phyloP scores from a whole-genome alignment of 2,113 vertebrate species.

The Phrynosoma platyrhinos region DNA sequence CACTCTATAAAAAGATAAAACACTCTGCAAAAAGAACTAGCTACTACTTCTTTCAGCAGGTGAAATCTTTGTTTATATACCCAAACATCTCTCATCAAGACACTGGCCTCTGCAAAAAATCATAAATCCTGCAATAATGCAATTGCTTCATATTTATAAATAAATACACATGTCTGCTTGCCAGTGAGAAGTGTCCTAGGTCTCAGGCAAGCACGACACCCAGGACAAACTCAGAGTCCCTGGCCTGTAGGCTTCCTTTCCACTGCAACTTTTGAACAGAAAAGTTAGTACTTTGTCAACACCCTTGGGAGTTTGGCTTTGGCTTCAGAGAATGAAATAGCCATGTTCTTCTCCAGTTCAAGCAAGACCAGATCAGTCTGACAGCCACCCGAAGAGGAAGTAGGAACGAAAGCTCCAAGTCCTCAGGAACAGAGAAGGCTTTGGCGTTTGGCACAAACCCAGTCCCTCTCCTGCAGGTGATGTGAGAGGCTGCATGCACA shows the following conservation, averaged over 20 bases:
- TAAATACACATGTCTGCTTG: background rate
- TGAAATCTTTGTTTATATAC: background rate
- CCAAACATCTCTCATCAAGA: background rate
- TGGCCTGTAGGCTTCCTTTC: background rate
- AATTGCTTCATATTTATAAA: background rate
- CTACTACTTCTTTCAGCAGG: background rate
- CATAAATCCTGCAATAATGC: background rate
- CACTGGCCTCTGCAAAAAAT: background rate
- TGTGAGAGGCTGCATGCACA: too few relatives aligned
- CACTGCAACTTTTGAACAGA: background rate
- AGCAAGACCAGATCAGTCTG: too few relatives aligned
- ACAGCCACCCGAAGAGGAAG: too few relatives aligned
- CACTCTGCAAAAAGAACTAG: background rate
- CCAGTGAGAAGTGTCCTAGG: background rate
- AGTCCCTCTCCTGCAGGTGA: too few relatives aligned
- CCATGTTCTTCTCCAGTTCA: too few relatives aligned
- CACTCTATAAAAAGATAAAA: background rate
- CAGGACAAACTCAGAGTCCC: background rate
- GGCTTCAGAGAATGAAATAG: too few relatives aligned
- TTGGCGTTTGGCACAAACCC: too few relatives aligned
- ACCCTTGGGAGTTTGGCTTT: too few relatives aligned
- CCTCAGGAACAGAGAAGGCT: too few relatives aligned
- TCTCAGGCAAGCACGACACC: background rate
- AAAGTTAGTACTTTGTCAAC: background rate
- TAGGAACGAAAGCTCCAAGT: too few relatives aligned